Percentiles rank a stretch among this genome's conserved stretches.
Evolutionary conservation across 2,797 vertebrate genomes (phyloP).

Genomic region (Neosilurus mollespiculum): DNA sequence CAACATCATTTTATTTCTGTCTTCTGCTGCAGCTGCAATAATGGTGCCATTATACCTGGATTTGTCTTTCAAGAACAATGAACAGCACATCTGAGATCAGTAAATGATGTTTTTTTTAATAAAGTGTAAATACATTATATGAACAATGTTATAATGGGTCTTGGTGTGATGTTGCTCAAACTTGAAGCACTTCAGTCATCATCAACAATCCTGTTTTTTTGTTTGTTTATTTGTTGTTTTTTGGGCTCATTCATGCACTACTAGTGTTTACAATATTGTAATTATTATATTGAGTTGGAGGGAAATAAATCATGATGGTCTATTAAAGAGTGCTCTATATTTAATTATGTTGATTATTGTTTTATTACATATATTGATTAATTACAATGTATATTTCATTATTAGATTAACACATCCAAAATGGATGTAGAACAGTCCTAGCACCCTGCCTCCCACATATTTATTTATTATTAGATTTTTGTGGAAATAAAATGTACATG

Average conservation of each 20-base stretch:
- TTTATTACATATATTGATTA: too few species aligned
- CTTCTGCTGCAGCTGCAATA: constrained; percentile 47
- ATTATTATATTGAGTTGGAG: neutral
- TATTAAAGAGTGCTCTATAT: neutral
- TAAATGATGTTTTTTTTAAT: neutral
- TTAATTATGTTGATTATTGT: neutral
- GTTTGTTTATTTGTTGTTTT: too few species aligned
- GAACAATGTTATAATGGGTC: neutral
- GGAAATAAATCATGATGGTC: neutral
- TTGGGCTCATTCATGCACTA: neutral
- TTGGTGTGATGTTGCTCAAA: neutral
- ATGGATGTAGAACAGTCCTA: neutral
- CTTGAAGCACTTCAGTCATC: neutral
- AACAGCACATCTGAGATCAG: neutral
- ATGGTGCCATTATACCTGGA: constrained; percentile 28
- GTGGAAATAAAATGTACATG: neutral
- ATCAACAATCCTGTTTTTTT: neutral
- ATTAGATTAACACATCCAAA: neutral
- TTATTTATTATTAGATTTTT: too few species aligned
- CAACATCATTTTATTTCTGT: neutral
- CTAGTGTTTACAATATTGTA: neutral
- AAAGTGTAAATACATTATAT: neutral
- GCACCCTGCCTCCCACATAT: too few species aligned
- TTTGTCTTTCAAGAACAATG: constrained; percentile 2
- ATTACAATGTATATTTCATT: neutral